Evolutionary conservation across 1,140 invertebrate genomes (phyloP), one percentile per base, ranked within the genome.

Genomic region (Parasteatoda tepidariorum): DNA sequence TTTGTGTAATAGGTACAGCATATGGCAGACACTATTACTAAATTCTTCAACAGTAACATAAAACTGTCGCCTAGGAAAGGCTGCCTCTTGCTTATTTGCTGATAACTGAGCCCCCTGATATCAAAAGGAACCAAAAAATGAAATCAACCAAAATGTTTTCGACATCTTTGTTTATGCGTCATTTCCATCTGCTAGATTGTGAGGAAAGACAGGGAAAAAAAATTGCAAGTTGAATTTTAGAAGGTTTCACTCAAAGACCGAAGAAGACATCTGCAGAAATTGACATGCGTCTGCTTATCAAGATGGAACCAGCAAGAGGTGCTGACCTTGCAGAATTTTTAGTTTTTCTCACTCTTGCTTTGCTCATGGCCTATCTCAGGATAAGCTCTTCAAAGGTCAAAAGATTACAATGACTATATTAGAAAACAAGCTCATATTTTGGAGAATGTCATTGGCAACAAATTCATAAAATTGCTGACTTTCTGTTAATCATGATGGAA

Each of bases 201-300:
- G 38, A 34, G 7, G 38, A 48, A 48, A 48, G 38, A 48, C 38
- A 48, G 5, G 22, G 4, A 28, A 18, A 48, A 26, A 68, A 38
- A 38, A 59, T 9, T 59, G 9, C 22, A 15, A 26, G 24, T 38
- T 34, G 41, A 38, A 34, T 26, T 34, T 22, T 48, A 68, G 41
- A 68, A 68, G 66, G 66, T 48, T 68, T 26, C 11, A 68, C 33
- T 22, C 41, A 68, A 26, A 64, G 15, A 68, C 13, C 38, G 30
- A 38, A 15, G 38, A 24, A 68, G 33, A 68, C 66, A 68, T 68
- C 34, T 48, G 18, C 38, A 34, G 66, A 68, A 59, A 68, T 68
- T 68, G 66, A 28, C 34, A 68, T 68, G 66, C 66, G 26, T 34
- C 38, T 68, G 66, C 41, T 68, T 68, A 68, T 68, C 66, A 22